Base-by-base conservation (phyloP, 2,797 vertebrate species). In the Danio kyathit region DNA sequence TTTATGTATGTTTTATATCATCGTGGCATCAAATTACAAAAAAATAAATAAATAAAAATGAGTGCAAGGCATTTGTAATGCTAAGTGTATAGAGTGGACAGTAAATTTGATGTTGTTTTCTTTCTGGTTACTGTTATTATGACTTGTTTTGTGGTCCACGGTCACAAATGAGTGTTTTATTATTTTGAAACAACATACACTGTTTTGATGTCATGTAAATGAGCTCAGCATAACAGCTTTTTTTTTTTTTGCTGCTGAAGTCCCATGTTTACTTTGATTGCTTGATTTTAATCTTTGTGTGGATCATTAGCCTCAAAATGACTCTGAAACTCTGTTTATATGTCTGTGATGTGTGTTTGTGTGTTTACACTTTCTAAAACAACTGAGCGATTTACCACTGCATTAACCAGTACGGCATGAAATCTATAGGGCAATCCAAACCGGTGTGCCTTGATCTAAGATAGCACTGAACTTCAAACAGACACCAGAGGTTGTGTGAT, bases 401-500 rank as follows among this genome's bases (percentile, higher is more conserved):
- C 49, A 51, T 52, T 52, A 64, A 61, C 4, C 4, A 12, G 21
- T 48, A 51, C 4, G 19, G 40, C 59, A 44, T 61, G 59, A 61
- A 63, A 71, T 72, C 29, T 74, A 46, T 65, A 70, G 17, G 52
- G 64, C 38, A 44, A 56, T 79, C 11, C 19, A 70, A 49, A 64
- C 11, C 9, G 14, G 29, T 3, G 0, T 16, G n/a, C 19, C 67
- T 21, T n/a, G 44, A 80, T 64, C 11, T 65, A 49, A 71, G 10
- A 52, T 63, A 70, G 17, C n/a, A 13, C n/a, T 65, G 78, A 75
- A 61, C 46, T 64, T 79, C 29, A 46, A 71, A 78, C 51, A 64
- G 41, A 80, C 76, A 66, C 41, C 43, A 57, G 75, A 63, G 51
- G 67, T 74, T 56, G 29, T 74, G 66, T 74, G 72, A 84, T 59